Conservation (phyloP, 2,797 vertebrate genomes). For the Myiothlypis coronata region DNA sequence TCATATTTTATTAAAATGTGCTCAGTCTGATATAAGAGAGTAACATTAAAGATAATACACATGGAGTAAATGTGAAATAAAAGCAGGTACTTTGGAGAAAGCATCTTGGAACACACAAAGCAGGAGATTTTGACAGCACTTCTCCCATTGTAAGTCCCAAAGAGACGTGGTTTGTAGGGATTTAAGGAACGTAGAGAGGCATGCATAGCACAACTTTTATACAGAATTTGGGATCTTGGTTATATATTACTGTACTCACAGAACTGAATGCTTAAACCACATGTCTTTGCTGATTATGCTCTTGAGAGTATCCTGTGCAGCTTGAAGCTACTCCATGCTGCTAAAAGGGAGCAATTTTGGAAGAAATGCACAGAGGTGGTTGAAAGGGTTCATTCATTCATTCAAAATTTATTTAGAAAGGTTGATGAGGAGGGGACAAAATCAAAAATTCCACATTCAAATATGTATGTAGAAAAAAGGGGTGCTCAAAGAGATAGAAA, state of each 20-base stretch:
- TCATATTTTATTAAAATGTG: background rate
- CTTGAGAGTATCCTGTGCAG: background rate
- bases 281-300: background rate
- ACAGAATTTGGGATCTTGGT: background rate
- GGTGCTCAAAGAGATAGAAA: background rate
- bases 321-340: background rate
- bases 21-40: background rate
- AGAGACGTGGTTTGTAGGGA: background rate
- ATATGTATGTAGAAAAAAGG: background rate
- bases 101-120: background rate
- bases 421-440: background rate
- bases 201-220: background rate
- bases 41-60: background rate
- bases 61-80: background rate
- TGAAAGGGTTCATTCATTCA: background rate
- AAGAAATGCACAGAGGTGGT: background rate
- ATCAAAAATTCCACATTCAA: background rate
- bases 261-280: background rate
- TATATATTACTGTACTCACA: background rate
- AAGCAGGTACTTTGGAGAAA: background rate
- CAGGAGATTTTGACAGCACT: background rate
- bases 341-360: background rate
- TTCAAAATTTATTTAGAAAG: background rate
- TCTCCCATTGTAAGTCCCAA: background rate
- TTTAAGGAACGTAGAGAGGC: background rate